These are phyloP conservation scores for Empis stercorea DNA, from an alignment of 2,888 invertebrate genomes.

Conservation along the genomic window DNA sequence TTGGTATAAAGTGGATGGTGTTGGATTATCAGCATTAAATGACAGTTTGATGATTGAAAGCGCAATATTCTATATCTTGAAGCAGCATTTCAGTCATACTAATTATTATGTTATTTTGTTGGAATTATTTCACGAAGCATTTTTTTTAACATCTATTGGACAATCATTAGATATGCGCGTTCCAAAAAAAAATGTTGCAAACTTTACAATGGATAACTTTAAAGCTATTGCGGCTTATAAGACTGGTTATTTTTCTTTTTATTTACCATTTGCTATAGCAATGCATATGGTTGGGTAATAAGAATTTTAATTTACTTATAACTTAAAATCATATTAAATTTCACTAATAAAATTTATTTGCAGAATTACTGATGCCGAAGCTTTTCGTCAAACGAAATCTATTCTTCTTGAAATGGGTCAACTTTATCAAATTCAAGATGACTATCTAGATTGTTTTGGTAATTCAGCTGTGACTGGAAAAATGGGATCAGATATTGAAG, in stretches of 20 bases:
- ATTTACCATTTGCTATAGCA: slow-evolving; percentile 77
- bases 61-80: slow-evolving; percentile 65
- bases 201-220: slow-evolving; percentile 77
- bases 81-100: slow-evolving; percentile 59
- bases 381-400: slow-evolving; percentile 71
- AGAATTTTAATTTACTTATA: too few relatives aligned
- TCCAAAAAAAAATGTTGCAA: slow-evolving; percentile 46
- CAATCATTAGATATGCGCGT: slow-evolving; percentile 62
- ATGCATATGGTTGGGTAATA: slow-evolving; percentile 66
- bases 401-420: slow-evolving; percentile 88
- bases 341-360: too few relatives aligned
- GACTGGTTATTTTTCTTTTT: slow-evolving; percentile 87
- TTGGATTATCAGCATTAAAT: slow-evolving; percentile 67
- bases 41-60: slow-evolving; percentile 73
- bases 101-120: slow-evolving; percentile 65
- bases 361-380: slow-evolving; percentile 56
- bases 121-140: slow-evolving; percentile 61
- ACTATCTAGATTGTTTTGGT: slow-evolving; percentile 67
- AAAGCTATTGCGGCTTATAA: slow-evolving; percentile 81
- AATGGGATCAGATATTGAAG: slow-evolving; percentile 80
- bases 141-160: slow-evolving; percentile 26
- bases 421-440: slow-evolving; percentile 86
- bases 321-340: background rate
- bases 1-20: slow-evolving; percentile 71
- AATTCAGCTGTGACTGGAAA: slow-evolving; percentile 78